Base-by-base conservation (phyloP, 2,797 vertebrate species). In the Pangasius djambal region DNA sequence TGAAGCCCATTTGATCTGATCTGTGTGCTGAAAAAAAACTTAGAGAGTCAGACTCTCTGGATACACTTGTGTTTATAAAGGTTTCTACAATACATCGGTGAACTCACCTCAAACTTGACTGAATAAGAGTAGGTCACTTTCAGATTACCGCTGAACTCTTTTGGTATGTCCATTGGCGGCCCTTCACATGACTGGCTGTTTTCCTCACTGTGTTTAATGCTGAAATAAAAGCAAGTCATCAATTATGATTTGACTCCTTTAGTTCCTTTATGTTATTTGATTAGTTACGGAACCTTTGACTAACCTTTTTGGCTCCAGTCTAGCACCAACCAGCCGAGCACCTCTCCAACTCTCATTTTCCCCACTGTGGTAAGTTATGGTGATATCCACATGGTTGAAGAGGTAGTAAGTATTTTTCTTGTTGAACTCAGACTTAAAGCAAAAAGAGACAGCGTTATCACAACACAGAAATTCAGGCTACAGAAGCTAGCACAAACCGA, bases 301-400 rank as follows among this genome's bases (percentile, higher is more conserved):
- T 94, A 94, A 98, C 97, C 97, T 99, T 94, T 95, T 97, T 0
- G 97, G 97, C 85, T 97, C 97, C 91, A 99, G 93, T 44, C 95
- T 97, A 6, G 97, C 98, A 86, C 95, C 93, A 78, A 98, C 97
- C 82, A 99, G 91, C 69, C 97, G 96, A 86, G 96, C 95, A 9
- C 97, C 96, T 65, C 31, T 94, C 97, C 96, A 97, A 44, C 94
- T 96, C 90, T 96, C 97, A 9, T 90, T 77, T 28, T 91, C 93
- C 67, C 96, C 97, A 0, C 93, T 97, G 91, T 98, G 97, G 94
- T 97, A 98, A n/a, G 92, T 94, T 93, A 99, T 97, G 82, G 92
- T 97, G 91, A 99, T 97, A 89, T 98, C 97, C 91, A 98, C 94
- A 0, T 99, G 97, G 92, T 98, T 99, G 95, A 99, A 98, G 88